These are phyloP conservation scores for Thaumetopoea pityocampa DNA, from an alignment of 1,140 invertebrate genomes.

Conservation along the genomic window DNA sequence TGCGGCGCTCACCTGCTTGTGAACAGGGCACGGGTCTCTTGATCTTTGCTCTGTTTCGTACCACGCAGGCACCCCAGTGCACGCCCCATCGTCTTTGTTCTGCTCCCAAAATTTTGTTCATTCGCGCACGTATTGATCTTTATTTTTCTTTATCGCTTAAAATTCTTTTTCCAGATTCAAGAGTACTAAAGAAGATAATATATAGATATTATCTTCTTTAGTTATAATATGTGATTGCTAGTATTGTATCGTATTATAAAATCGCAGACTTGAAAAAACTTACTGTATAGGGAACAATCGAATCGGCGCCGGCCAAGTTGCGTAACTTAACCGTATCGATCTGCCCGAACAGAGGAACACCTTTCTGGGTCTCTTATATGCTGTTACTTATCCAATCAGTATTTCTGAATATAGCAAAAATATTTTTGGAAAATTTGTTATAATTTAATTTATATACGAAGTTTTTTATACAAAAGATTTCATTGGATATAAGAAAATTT, in stretches of 20 bases:
- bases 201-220: constrained; percentile 7
- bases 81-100: constrained; percentile 48
- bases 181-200: constrained; percentile 1
- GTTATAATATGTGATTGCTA: constrained; percentile 10
- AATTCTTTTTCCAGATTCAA: constrained; percentile 8
- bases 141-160: not conserved
- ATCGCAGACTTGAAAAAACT: constrained; percentile 27
- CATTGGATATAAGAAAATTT: no score
- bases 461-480: no score
- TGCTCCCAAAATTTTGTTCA: constrained; percentile 16
- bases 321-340: constrained; percentile 68
- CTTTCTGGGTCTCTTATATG: constrained; percentile 13
- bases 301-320: constrained; percentile 60
- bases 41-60: constrained; percentile 22
- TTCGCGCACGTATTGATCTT: constrained; percentile 23
- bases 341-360: constrained; percentile 50
- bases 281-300: constrained; percentile 36
- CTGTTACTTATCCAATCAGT: constrained; percentile 6
- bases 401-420: no score
- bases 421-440: no score
- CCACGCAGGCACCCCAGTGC: constrained; percentile 29
- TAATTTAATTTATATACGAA: no score
- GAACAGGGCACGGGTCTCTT: constrained; percentile 38
- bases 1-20: constrained; percentile 27
- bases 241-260: constrained; percentile 1